These are phyloP conservation scores for Camponotus floridanus DNA, from an alignment of 1,140 invertebrate species.

Conservation along the genomic window DNA sequence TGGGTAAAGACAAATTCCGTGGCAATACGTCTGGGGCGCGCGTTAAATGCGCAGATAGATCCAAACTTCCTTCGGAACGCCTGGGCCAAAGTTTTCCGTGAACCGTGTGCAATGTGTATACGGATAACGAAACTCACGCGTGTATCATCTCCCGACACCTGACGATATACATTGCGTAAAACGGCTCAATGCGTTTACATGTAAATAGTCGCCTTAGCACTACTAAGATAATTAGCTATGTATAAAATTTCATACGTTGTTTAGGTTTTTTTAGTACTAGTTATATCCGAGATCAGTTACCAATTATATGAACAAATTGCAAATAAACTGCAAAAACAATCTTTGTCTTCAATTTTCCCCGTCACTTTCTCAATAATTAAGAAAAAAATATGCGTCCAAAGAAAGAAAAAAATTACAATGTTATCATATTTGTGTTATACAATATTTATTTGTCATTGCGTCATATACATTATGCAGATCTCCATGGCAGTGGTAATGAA, in stretches of 20 bases:
- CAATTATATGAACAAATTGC: conserved; percentile 81
- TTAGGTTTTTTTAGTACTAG: conserved; percentile 83
- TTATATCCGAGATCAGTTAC: conserved; percentile 82
- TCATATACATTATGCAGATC: conserved; percentile 52
- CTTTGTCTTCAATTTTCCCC: background rate
- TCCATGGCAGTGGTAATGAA: conserved; percentile 52
- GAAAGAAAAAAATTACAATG: conserved; percentile 1
- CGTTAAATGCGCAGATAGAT: conserved; percentile 69
- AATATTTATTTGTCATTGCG: conserved; percentile 49
- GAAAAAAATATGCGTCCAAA: background rate
- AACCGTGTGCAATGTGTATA: background rate
- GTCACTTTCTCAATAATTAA: background rate
- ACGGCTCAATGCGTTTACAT: conserved; percentile 66
- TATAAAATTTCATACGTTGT: conserved; percentile 83
- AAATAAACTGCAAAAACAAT: conserved; percentile 77
- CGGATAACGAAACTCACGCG: background rate
- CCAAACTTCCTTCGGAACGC: conserved; percentile 75
- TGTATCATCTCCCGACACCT: background rate
- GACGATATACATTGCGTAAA: conserved; percentile 23
- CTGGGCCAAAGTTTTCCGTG: conserved; percentile 50
- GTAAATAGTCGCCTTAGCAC: conserved; percentile 79
- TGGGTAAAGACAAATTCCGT: conserved; percentile 49
- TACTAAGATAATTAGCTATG: conserved; percentile 79
- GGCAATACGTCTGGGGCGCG: conserved; percentile 50
- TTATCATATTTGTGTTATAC: conserved; percentile 22